Percentiles rank a stretch among this genome's conserved stretches.
These are phyloP conservation scores for Orycteropus afer DNA, from an alignment of 2,113 vertebrate species.

Conservation along the genomic window DNA sequence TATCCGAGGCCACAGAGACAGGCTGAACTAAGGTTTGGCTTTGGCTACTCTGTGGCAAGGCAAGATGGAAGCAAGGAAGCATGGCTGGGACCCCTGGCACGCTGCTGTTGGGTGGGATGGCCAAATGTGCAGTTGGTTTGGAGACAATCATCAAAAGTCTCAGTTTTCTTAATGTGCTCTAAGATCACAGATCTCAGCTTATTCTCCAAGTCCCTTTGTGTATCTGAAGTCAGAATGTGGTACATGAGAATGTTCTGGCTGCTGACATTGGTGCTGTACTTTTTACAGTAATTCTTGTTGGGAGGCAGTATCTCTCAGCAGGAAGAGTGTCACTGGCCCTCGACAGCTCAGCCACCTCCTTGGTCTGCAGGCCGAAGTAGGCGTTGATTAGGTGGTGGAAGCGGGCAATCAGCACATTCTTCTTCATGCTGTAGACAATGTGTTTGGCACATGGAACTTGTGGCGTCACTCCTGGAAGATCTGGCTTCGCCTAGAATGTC, in stretches of 20 bases:
- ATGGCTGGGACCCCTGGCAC: conserved; percentile 52
- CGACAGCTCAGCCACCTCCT: conserved; percentile 62
- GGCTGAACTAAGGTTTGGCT: conserved; percentile 76
- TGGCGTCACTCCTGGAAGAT: conserved; percentile 82
- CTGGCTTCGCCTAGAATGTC: conserved; percentile 84
- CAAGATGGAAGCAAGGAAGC: conserved; percentile 81
- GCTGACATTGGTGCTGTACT: conserved; percentile 89
- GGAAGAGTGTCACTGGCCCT: not conserved
- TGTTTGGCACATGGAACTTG: conserved; percentile 91
- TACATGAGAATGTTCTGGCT: conserved; percentile 94
- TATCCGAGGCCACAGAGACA: conserved; percentile 64
- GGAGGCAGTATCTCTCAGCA: conserved; percentile 62
- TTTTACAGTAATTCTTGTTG: conserved; percentile 92
- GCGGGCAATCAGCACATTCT: conserved; percentile 91
- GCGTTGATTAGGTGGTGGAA: conserved; percentile 86
- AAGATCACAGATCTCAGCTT: conserved; percentile 92
- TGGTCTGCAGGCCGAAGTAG: conserved; percentile 89
- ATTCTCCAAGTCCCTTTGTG: conserved; percentile 91
- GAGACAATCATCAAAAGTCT: conserved; percentile 86
- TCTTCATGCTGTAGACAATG: conserved; percentile 92
- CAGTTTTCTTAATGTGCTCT: conserved; percentile 86
- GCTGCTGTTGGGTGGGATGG: not conserved
- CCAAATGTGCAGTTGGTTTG: conserved; percentile 75
- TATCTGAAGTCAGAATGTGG: conserved; percentile 93
- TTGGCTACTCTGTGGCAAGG: conserved; percentile 83